Percentiles rank a stretch among this genome's conserved stretches.
Conservation (phyloP, 1,140 invertebrate genomes). For the Lordiphosa stackelbergi region DNA sequence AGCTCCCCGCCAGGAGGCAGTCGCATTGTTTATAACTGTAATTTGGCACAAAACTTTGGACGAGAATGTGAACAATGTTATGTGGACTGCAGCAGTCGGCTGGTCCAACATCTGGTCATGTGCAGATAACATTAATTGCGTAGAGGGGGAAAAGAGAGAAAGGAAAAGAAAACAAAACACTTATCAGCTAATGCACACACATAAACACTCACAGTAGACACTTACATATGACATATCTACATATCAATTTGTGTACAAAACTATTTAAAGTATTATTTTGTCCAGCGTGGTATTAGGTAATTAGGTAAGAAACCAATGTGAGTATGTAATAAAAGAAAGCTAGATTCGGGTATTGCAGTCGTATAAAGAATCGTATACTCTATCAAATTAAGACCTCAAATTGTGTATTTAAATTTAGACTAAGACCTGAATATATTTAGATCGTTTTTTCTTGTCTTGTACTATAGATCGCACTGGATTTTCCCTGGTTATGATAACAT, state of each 20-base stretch:
- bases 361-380: too few relatives aligned
- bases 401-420: too few relatives aligned
- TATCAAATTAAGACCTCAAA: background rate
- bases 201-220: background rate
- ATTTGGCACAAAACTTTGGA: slow-evolving; percentile 35
- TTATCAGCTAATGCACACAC: slow-evolving; percentile 10
- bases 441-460: too few relatives aligned
- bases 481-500: too few relatives aligned
- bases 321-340: background rate
- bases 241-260: slow-evolving; percentile 12
- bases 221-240: background rate
- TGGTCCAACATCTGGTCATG: slow-evolving; percentile 16
- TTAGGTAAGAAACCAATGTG: background rate
- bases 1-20: slow-evolving; percentile 15
- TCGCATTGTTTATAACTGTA: slow-evolving; percentile 50
- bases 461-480: too few relatives aligned
- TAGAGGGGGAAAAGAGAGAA: background rate
- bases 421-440: too few relatives aligned
- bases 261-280: slow-evolving; percentile 19
- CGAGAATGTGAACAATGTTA: slow-evolving; percentile 25
- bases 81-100: slow-evolving; percentile 1
- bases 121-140: slow-evolving; percentile 36
- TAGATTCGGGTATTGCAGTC: background rate
- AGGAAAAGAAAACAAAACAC: slow-evolving; percentile 1
- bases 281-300: slow-evolving; percentile 1